Evolutionary conservation across 2,888 invertebrate species (phyloP).

Genomic region (Strigamia maritima): DNA sequence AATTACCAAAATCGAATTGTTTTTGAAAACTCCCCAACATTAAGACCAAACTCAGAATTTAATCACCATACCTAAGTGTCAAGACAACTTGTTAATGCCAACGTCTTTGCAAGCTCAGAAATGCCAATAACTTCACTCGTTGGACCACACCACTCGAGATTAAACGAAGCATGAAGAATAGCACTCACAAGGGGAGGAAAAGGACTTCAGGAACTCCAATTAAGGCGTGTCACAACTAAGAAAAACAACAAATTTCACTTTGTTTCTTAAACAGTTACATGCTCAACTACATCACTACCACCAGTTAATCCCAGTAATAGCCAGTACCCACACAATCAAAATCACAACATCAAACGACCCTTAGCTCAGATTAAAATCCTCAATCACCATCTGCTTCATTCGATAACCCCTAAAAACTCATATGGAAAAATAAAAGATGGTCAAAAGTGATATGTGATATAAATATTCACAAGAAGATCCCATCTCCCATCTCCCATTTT

Average conservation of each 20-base stretch:
- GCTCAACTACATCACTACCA: too few relatives aligned
- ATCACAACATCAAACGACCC: neutral
- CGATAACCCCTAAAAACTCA: neutral
- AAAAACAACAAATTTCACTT: neutral
- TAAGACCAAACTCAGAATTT: neutral
- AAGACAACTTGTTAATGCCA: neutral
- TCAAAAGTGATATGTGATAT: neutral
- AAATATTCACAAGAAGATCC: neutral
- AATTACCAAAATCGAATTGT: too few relatives aligned
- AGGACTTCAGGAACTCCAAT: neutral
- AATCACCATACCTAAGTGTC: too few relatives aligned
- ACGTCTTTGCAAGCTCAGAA: neutral
- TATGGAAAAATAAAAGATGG: neutral
- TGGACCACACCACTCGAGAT: neutral
- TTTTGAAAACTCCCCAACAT: too few relatives aligned
- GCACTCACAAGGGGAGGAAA: neutral
- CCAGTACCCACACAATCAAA: neutral
- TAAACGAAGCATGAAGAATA: neutral
- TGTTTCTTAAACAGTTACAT: neutral
- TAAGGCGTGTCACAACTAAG: neutral
- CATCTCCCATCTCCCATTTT: neutral
- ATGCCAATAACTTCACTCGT: neutral
- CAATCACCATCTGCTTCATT: constrained; percentile 2
- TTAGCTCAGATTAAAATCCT: neutral
- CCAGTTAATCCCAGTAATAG: too few relatives aligned